These are phyloP conservation scores for Argentina silus DNA, from an alignment of 2,797 vertebrate genomes.

Conservation along the genomic window DNA sequence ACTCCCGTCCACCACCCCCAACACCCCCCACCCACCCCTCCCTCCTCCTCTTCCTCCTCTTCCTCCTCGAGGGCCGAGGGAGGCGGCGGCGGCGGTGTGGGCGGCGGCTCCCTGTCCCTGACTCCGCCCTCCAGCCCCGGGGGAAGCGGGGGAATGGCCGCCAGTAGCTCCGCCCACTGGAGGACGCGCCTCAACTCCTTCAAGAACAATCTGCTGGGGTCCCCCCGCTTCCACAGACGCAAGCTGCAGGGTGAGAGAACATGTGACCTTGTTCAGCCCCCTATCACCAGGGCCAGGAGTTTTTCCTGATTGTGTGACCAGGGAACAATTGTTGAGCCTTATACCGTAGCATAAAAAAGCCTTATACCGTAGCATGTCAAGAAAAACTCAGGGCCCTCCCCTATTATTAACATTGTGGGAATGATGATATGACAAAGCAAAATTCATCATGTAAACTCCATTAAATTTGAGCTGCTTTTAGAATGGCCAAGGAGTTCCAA, in stretches of 20 bases:
- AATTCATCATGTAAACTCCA: too few relatives aligned
- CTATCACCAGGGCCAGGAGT: too few relatives aligned
- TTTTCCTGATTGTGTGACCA: too few relatives aligned
- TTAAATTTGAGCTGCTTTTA: too few relatives aligned
- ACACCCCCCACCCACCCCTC: conserved; percentile 81
- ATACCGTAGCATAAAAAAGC: too few relatives aligned
- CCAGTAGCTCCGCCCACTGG: conserved; percentile 90
- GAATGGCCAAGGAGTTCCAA: too few relatives aligned
- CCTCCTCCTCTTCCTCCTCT: conserved; percentile 88
- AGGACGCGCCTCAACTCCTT: conserved; percentile 91
- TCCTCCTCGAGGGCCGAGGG: conserved; percentile 82
- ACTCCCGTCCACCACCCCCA: conserved; percentile 89
- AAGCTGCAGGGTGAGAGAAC: conserved; percentile 88
- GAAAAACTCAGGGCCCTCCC: too few relatives aligned
- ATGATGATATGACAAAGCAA: too few relatives aligned
- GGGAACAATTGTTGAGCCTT: too few relatives aligned
- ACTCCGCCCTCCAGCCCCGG: conserved; percentile 89
- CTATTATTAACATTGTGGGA: too few relatives aligned
- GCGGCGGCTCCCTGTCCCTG: conserved; percentile 79
- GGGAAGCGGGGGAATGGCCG: conserved; percentile 77
- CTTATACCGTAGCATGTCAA: too few relatives aligned
- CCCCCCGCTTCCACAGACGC: conserved; percentile 91
- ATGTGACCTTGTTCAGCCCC: neutral
- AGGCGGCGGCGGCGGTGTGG: conserved; percentile 56
- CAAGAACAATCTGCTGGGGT: conserved; percentile 93